phyloP scores from a whole-genome alignment of 1,140 invertebrate genomes.

The Drosophila melanica region DNA sequence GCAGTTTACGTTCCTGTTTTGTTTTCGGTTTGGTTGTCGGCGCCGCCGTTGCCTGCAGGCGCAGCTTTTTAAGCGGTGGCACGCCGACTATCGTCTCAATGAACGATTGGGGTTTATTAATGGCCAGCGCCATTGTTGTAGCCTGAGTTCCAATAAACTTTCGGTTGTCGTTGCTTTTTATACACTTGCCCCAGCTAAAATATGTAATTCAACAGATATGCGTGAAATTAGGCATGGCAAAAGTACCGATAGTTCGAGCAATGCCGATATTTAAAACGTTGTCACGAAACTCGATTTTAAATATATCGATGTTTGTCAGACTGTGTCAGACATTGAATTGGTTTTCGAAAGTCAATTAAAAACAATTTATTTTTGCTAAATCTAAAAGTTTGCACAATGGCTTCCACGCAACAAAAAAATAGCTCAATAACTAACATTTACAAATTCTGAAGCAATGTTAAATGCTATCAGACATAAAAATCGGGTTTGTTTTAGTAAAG shows the following conservation, averaged over 20 bases:
- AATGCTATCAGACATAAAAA: too few species aligned
- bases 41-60: slow-evolving; percentile 57
- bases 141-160: neutral
- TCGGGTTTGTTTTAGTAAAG: too few species aligned
- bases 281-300: neutral
- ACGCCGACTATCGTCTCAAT: slow-evolving; percentile 57
- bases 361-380: too few species aligned
- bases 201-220: neutral
- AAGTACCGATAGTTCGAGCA: neutral
- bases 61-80: slow-evolving; percentile 68
- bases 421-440: too few species aligned
- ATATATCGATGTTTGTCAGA: neutral
- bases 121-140: slow-evolving; percentile 60
- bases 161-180: neutral
- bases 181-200: neutral
- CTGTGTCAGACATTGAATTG: too few species aligned
- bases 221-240: neutral
- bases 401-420: too few species aligned
- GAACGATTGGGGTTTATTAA: slow-evolving; percentile 52
- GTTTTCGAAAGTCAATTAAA: too few species aligned
- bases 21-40: slow-evolving; percentile 27
- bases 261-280: neutral
- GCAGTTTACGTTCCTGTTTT: slow-evolving; percentile 48
- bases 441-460: too few species aligned
- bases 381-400: too few species aligned